Evolutionary conservation across 1,140 invertebrate species (phyloP).

Genomic region (Scaptodrosophila lebanonensis): DNA sequence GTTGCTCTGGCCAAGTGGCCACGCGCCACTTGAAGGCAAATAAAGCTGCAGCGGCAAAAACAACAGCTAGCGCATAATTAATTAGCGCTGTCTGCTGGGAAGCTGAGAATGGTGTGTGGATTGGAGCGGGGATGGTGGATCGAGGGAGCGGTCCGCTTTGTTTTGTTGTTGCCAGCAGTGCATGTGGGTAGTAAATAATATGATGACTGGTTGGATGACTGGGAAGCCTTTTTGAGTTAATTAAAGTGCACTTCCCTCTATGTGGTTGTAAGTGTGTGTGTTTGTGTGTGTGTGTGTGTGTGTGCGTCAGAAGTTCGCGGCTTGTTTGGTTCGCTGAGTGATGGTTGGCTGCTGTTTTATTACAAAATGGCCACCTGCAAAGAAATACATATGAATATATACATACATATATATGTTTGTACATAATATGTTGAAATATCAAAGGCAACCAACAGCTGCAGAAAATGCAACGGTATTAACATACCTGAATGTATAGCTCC

Average conservation of each 20-base stretch:
- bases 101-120: conserved; percentile 4
- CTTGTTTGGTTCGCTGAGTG: no score
- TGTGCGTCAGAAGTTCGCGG: no score
- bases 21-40: conserved; percentile 26
- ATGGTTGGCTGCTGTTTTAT: no score
- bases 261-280: neutral
- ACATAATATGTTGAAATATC: no score
- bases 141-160: conserved; percentile 3
- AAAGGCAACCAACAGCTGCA: conserved; percentile 27
- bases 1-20: no score
- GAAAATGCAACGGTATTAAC: no score
- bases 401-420: no score
- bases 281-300: neutral
- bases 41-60: conserved; percentile 1
- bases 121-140: conserved; percentile 4
- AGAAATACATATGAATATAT: conserved; percentile 26
- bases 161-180: conserved; percentile 21
- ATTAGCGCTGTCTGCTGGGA: conserved; percentile 37
- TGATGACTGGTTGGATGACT: conserved; percentile 5
- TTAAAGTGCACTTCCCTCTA: conserved; percentile 39
- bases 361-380: conserved; percentile 27
- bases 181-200: conserved; percentile 24
- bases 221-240: conserved; percentile 49
- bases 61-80: conserved; percentile 33
- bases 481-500: no score